Evolutionary conservation across 2,113 vertebrate genomes (phyloP).

Genomic region (Oncorhynchus keta): DNA sequence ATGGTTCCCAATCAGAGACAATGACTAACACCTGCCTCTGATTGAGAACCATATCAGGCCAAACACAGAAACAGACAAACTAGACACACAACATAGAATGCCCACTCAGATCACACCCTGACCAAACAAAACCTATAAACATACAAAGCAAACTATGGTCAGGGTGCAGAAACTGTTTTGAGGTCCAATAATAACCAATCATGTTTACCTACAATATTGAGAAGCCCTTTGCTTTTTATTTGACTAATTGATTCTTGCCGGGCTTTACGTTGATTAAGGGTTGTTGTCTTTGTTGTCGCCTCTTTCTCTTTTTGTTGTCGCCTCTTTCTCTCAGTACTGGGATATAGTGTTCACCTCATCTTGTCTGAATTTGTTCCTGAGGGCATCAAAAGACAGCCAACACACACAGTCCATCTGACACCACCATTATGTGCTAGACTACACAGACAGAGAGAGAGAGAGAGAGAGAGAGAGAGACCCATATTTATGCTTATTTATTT

Average conservation of each 20-base stretch:
- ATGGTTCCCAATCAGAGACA: too few species aligned
- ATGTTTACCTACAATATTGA: not conserved
- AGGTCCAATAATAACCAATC: too few species aligned
- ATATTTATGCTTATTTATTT: too few species aligned
- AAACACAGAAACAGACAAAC: too few species aligned
- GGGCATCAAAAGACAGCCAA: constrained; percentile 61
- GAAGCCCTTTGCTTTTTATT: not conserved
- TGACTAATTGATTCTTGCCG: not conserved
- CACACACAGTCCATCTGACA: constrained; percentile 56
- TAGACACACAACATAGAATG: too few species aligned
- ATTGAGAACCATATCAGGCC: too few species aligned
- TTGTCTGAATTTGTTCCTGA: constrained; percentile 59
- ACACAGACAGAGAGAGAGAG: constrained; percentile 1
- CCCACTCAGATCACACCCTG: too few species aligned
- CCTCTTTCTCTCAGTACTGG: constrained; percentile 46
- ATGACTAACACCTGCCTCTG: too few species aligned
- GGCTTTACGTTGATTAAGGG: not conserved
- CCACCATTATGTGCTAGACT: constrained; percentile 53
- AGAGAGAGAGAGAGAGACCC: too few species aligned
- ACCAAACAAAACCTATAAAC: too few species aligned
- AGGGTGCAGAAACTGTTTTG: too few species aligned
- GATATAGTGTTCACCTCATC: constrained; percentile 49
- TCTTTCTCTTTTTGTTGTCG: constrained; percentile 44
- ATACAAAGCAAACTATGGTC: too few species aligned
- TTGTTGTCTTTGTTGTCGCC: constrained; percentile 30